Conservation (phyloP, 2,888 invertebrate species). For the Erebia aethiops region DNA sequence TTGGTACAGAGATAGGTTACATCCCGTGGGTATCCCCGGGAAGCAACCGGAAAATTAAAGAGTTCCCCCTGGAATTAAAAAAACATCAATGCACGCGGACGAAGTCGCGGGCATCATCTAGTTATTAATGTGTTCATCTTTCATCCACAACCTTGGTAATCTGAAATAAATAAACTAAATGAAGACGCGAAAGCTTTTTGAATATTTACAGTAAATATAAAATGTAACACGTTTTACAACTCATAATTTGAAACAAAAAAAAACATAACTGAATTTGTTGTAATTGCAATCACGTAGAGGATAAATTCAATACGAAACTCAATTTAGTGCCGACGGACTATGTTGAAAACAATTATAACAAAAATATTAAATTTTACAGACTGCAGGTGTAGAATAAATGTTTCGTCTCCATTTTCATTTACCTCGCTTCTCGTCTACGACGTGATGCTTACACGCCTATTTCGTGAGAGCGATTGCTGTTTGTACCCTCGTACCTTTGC, state of each 20-base stretch:
- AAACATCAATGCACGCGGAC: too few species aligned
- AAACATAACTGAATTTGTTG: constrained; percentile 33
- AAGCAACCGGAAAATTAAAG: too few species aligned
- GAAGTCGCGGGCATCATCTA: too few species aligned
- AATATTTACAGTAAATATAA: constrained; percentile 36
- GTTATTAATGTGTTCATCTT: too few species aligned
- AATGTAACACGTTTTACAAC: constrained; percentile 15
- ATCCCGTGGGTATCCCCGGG: too few species aligned
- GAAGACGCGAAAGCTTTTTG: background rate
- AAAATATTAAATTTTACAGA: constrained; percentile 29
- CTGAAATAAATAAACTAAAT: background rate
- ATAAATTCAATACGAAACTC: constrained; percentile 35
- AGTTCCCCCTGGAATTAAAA: too few species aligned
- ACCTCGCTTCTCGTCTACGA: constrained; percentile 5
- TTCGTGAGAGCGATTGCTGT: background rate
- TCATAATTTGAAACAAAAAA: constrained; percentile 28
- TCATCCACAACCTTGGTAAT: background rate
- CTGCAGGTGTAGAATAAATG: constrained; percentile 16
- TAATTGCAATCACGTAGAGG: constrained; percentile 40
- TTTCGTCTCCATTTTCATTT: constrained; percentile 9
- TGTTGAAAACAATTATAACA: constrained; percentile 36
- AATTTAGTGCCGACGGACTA: constrained; percentile 31
- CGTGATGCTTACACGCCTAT: background rate
- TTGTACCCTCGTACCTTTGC: background rate
- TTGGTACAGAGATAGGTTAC: too few species aligned